Conservation (phyloP, 2,113 vertebrate species). For the Laticauda laticaudata region DNA sequence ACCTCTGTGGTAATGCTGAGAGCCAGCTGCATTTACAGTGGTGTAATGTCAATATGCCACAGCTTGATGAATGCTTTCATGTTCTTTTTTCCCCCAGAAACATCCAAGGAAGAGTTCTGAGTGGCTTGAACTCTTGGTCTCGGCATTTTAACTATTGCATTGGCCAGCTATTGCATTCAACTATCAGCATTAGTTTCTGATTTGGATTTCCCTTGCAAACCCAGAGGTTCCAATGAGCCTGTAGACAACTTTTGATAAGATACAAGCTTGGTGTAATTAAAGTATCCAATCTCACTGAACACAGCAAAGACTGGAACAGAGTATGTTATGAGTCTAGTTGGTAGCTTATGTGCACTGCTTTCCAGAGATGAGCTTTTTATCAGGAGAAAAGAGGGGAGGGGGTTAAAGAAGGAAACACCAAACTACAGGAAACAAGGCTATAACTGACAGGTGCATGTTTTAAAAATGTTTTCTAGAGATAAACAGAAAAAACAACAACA, state of each 20-base stretch:
- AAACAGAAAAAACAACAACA: constrained; percentile 7
- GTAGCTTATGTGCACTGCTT: constrained; percentile 16
- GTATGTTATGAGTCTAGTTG: constrained; percentile 47
- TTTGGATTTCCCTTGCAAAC: constrained; percentile 19
- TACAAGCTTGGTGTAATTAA: constrained; percentile 37
- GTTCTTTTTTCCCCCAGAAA: background rate
- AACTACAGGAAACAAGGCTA: constrained; percentile 29
- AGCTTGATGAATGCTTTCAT: background rate
- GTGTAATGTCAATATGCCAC: background rate
- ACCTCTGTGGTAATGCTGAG: background rate
- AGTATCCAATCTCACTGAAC: constrained; percentile 45
- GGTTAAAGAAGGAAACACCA: constrained; percentile 11
- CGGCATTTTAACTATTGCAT: background rate
- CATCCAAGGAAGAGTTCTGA: background rate
- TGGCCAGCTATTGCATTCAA: background rate
- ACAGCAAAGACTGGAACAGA: constrained; percentile 38
- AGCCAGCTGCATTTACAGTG: background rate
- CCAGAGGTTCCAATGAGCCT: constrained; percentile 21
- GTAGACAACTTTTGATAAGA: constrained; percentile 22
- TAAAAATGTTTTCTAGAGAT: constrained; percentile 9
- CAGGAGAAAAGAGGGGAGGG: background rate
- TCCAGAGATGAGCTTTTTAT: constrained; percentile 28
- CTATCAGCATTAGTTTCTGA: constrained; percentile 18
- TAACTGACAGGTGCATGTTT: constrained; percentile 35
- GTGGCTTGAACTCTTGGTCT: background rate